Conservation (phyloP, 2,113 vertebrate species). For the Mola mola region DNA sequence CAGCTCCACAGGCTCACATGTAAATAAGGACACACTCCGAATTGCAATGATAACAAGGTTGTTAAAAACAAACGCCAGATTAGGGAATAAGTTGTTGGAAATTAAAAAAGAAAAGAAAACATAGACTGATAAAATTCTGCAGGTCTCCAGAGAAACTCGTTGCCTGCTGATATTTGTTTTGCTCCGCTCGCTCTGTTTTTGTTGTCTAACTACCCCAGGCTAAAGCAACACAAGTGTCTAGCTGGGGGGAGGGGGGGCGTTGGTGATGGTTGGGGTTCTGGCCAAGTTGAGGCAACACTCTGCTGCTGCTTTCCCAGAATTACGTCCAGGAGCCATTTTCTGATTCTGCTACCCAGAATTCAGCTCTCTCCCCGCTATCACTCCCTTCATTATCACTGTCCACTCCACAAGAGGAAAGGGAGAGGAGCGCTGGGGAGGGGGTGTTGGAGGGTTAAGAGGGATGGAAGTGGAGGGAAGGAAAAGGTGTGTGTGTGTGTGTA, state of each 20-base stretch:
- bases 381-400: slow-evolving; percentile 74
- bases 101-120: slow-evolving; percentile 25
- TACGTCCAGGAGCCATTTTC: slow-evolving; percentile 73
- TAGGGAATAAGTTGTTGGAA: slow-evolving; percentile 20
- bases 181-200: slow-evolving; percentile 51
- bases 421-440: slow-evolving; percentile 35
- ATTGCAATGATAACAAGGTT: slow-evolving; percentile 23
- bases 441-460: slow-evolving; percentile 55
- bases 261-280: slow-evolving; percentile 29
- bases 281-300: slow-evolving; percentile 64
- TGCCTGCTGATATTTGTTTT: slow-evolving; percentile 67
- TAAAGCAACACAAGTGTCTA: slow-evolving; percentile 61
- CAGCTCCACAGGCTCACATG: neutral
- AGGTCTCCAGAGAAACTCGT: slow-evolving; percentile 52
- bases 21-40: neutral
- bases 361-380: slow-evolving; percentile 56
- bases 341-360: slow-evolving; percentile 61
- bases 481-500: slow-evolving; percentile 44
- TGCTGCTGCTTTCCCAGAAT: slow-evolving; percentile 59
- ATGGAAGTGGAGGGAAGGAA: slow-evolving; percentile 52
- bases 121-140: slow-evolving; percentile 47
- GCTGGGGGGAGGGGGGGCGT: slow-evolving; percentile 11
- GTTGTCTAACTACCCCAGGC: slow-evolving; percentile 64
- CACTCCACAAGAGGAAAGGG: slow-evolving; percentile 72
- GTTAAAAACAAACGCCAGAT: slow-evolving; percentile 42